A percentile compares a stretch with the other conserved stretches of the same genome.
These are phyloP conservation scores for Melanerpes formicivorus DNA, from an alignment of 2,113 vertebrate species.

Conservation along the genomic window DNA sequence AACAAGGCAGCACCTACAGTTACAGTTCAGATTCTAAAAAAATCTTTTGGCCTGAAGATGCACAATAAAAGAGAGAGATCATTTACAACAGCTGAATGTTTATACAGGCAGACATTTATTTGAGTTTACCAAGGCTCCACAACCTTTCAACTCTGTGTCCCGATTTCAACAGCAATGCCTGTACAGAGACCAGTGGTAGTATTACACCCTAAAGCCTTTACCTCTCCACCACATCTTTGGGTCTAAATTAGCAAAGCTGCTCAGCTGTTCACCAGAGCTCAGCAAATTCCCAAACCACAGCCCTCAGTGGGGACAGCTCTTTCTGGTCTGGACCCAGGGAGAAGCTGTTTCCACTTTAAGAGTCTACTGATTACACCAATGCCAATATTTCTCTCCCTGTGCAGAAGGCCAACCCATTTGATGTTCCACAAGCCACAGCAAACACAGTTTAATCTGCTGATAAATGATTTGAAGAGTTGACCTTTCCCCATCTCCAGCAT, in stretches of 20 bases:
- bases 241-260: neutral
- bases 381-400: neutral
- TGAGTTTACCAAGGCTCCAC: neutral
- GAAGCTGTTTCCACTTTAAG: neutral
- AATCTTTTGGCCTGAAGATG: neutral
- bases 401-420: neutral
- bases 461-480: neutral
- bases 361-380: neutral
- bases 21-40: neutral
- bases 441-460: neutral
- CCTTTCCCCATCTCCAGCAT: neutral
- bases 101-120: neutral
- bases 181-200: neutral
- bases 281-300: neutral
- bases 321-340: neutral
- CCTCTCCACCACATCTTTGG: neutral
- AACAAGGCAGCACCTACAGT: neutral
- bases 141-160: neutral
- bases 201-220: conserved; percentile 10
- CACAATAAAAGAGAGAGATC: neutral
- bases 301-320: neutral
- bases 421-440: neutral
- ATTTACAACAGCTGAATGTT: neutral
- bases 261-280: neutral
- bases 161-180: conserved; percentile 7